Base-by-base conservation (phyloP, 2,797 vertebrate species). In the Acipenser ruthenus region DNA sequence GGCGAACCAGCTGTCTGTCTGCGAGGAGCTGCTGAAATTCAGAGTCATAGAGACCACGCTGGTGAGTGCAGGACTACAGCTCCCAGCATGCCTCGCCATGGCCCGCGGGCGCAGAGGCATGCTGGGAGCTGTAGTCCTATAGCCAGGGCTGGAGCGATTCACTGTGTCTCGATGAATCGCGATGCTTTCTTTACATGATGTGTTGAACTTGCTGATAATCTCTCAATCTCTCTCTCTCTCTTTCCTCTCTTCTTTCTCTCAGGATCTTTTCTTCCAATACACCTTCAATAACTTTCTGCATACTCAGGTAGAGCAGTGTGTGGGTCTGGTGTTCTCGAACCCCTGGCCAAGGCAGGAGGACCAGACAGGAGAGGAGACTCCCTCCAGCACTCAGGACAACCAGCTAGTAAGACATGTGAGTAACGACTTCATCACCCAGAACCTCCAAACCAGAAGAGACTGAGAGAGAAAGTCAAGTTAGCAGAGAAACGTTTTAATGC, bases 251-350 rank as follows among this genome's bases (percentile, higher is more conserved):
- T 61, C 59, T 18, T 5, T 61, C 15, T 61, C 60, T 15, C 23
- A 87, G 85, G 82, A 87, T 68, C 83, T 87, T 15, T 87, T 83
- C 68, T 87, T 87, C 73, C 78, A 79, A 64, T 87, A 85, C 0
- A 76, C 78, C 8, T 87, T 82, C 77, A 87, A 87, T 72, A 87
- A 87, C 56, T 87, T 87, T 60, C 65, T 87, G 66, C 85, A 87
- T 0, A 66, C 81, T 1, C 86, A 87, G 75, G 81, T 87, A 72
- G 85, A 86, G 69, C 71, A 72, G 11, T 86, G 83, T 8, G 70
- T 87, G 68, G 79, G 78, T 6, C 72, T 85, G 66, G 69, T 87
- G 67, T 76, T 68, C 10, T 69, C 72, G 6, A 62, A 60, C 13
- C 77, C 0, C 70, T 66, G 10, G 58, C 72, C 1, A 69, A 67